Conservation (phyloP, 1,140 invertebrate species). For the Leptonema lineaticorne region DNA sequence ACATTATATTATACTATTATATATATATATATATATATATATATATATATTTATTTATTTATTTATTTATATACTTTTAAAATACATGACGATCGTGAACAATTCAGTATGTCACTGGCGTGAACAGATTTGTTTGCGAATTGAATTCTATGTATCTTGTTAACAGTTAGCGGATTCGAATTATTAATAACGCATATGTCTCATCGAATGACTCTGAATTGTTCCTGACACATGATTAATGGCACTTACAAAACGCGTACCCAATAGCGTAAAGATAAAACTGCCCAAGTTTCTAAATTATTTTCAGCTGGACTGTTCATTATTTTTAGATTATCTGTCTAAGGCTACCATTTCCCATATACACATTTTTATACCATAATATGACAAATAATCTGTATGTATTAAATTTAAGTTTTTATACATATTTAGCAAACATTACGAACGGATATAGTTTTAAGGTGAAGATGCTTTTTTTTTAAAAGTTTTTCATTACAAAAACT, state of each 20-base stretch:
- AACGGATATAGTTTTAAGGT: too few species aligned
- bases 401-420: too few species aligned
- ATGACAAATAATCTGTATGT: too few species aligned
- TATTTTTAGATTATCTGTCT: neutral
- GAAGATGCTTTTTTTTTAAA: too few species aligned
- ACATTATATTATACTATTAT: too few species aligned
- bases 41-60: too few species aligned
- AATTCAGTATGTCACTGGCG: neutral
- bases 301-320: slow-evolving; percentile 6
- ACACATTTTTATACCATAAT: too few species aligned
- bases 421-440: too few species aligned
- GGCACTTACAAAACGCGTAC: neutral
- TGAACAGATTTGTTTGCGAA: slow-evolving; percentile 22
- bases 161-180: slow-evolving; percentile 24
- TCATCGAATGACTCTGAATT: slow-evolving; percentile 12
- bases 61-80: too few species aligned
- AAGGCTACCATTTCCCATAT: neutral
- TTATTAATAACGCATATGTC: slow-evolving; percentile 27
- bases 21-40: too few species aligned
- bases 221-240: slow-evolving; percentile 25
- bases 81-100: too few species aligned
- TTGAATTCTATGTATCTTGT: slow-evolving; percentile 26
- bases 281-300: neutral
- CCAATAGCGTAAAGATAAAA: neutral
- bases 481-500: too few species aligned